These are phyloP conservation scores for Mastomys coucha DNA, from an alignment of 2,113 vertebrate genomes.

Conservation along the genomic window DNA sequence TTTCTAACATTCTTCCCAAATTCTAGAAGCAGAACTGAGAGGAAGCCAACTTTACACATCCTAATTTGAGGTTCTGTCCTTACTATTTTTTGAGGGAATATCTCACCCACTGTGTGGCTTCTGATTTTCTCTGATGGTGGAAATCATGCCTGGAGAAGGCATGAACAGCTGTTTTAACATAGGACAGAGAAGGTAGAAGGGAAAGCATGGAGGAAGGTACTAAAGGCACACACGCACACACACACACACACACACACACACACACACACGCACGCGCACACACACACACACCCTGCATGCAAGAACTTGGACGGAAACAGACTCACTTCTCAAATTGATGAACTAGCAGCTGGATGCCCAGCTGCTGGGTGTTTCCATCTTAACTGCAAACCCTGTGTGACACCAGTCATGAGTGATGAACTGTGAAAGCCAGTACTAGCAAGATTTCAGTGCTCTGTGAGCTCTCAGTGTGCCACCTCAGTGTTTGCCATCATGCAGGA, in stretches of 20 bases:
- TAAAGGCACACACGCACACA: background rate
- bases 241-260: background rate
- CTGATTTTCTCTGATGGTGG: background rate
- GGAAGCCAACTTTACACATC: rapidly evolving
- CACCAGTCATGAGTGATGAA: background rate
- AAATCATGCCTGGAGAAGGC: background rate
- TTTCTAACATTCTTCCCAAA: background rate
- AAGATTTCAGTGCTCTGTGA: background rate
- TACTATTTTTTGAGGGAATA: background rate
- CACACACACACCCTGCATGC: background rate
- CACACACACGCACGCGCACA: background rate
- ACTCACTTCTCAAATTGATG: background rate
- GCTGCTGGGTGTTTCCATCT: constrained; percentile 37
- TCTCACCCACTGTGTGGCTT: background rate
- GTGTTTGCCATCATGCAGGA: constrained; percentile 10
- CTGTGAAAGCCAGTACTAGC: background rate
- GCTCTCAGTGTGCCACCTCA: background rate
- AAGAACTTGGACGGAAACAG: constrained; percentile 37
- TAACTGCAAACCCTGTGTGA: background rate
- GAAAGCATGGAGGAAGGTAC: constrained; percentile 33
- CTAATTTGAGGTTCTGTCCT: background rate
- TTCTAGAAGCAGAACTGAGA: background rate
- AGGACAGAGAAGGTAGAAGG: background rate
- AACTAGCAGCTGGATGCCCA: constrained; percentile 19
- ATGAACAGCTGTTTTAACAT: background rate